Conservation (phyloP, 2,113 vertebrate genomes). For the Mionectes macconnelli region DNA sequence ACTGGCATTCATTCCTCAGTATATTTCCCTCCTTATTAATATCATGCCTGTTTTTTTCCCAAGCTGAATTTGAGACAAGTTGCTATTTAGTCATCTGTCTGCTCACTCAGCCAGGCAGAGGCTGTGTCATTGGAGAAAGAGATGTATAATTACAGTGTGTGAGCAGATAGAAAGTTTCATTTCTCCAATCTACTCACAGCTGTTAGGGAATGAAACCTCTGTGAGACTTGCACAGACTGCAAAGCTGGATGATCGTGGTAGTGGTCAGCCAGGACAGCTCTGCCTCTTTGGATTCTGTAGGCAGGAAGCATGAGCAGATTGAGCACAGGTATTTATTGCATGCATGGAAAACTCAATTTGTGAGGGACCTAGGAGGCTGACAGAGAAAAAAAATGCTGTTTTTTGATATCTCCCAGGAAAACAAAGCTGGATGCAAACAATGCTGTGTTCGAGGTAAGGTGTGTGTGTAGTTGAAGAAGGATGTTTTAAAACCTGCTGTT, state of each 20-base stretch:
- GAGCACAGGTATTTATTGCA: background rate
- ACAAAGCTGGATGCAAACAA: background rate
- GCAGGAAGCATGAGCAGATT: background rate
- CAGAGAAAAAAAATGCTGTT: background rate
- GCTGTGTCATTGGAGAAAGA: background rate
- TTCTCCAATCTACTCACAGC: background rate
- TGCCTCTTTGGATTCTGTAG: background rate
- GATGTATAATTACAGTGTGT: background rate
- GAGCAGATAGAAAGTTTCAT: background rate
- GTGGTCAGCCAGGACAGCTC: background rate
- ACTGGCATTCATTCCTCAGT: slow-evolving; percentile 29
- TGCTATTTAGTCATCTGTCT: slow-evolving; percentile 2
- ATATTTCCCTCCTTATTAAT: slow-evolving; percentile 31
- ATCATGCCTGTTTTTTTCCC: background rate
- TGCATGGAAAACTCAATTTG: background rate
- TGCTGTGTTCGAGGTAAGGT: background rate
- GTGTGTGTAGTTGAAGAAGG: background rate
- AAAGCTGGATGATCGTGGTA: background rate
- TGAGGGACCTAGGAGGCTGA: background rate
- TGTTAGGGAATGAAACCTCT: background rate
- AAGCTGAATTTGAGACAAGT: background rate
- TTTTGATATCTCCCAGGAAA: background rate
- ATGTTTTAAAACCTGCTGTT: background rate
- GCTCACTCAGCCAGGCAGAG: background rate
- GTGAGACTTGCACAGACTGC: background rate